Conservation (phyloP, 1,140 invertebrate genomes). For the Coboldia fuscipes region DNA sequence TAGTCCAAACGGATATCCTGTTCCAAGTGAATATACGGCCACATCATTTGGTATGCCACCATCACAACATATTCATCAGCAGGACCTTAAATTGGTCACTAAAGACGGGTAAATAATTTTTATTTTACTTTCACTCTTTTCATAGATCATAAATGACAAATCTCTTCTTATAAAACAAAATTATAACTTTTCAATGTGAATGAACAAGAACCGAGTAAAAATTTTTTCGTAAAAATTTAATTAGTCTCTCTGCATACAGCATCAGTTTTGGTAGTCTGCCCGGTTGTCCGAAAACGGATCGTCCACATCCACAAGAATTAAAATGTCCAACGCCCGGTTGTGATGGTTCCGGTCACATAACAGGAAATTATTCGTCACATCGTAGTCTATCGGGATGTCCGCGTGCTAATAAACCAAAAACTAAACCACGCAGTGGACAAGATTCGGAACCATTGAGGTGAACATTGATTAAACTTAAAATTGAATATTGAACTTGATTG, state of each 20-base stretch:
- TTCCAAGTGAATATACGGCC: constrained; percentile 44
- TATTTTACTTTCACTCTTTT: neutral
- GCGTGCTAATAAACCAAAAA: constrained; percentile 77
- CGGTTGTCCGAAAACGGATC: constrained; percentile 6
- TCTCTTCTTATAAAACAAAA: neutral
- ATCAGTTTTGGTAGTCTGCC: neutral
- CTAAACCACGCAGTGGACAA: constrained; percentile 73
- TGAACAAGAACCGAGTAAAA: neutral
- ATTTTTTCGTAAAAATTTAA: neutral
- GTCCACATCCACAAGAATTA: constrained; percentile 53
- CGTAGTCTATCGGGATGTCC: constrained; percentile 68
- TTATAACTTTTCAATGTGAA: neutral
- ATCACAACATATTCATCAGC: constrained; percentile 43
- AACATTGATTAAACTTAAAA: neutral
- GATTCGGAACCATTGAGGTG: constrained; percentile 76
- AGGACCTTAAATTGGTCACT: constrained; percentile 43
- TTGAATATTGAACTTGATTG: neutral
- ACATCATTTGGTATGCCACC: constrained; percentile 64
- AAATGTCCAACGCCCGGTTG: constrained; percentile 85
- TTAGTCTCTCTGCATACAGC: neutral
- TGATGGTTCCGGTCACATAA: constrained; percentile 67
- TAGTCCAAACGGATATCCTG: constrained; percentile 31
- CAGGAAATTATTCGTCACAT: constrained; percentile 73
- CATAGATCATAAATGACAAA: neutral
- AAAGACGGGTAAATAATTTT: constrained; percentile 46